Base-by-base conservation (phyloP, 2,113 vertebrate genomes). In the Numida meleagris region DNA sequence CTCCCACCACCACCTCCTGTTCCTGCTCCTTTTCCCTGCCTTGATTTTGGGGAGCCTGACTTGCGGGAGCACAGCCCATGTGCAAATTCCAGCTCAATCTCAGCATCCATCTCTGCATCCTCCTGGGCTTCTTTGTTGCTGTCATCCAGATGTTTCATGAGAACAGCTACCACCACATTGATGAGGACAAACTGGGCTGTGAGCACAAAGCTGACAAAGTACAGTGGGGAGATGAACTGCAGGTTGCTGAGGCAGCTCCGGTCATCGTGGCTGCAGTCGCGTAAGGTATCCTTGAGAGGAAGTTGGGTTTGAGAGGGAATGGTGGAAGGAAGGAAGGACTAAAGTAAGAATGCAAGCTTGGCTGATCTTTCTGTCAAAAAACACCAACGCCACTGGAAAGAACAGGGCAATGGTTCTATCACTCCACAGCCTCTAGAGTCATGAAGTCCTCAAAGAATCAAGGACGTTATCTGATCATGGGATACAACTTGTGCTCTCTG, bases 71-170 rank as follows among this genome's bases (percentile, higher is more conserved):
- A 97, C 66, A 98, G 92, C 81, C 99, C 98, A 29, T 99, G 99
- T 83, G 99, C 98, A 97, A 99, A 97, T 98, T 99, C 99, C 94
- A 99, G 97, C 97, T 99, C 99, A 78, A 99, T 99, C 97, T 99
- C 99, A 3, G 99, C 99, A 76, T 99, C 99, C 99, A 99, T 99
- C 98, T 99, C 99, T 5, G 99, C 99, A 57, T 99, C 99, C 97
- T 99, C 99, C 97, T 99, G 98, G n/a, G 99, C 99, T 97, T 99
- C 99, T 96, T 99, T 99, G 98, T 99, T 99, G 98, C 99, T 99
- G 98, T 99, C 99, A 2, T 99, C 99, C 50, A 99, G 98, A 95
- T 99, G 99, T 96, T 99, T 99, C 99, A 99, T 99, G 92, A 99
- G 99, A 97, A 99, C 99, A 10, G 99, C 99, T 97, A 99, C 99